Conservation (phyloP, 2,113 vertebrate genomes). For the Nanorana parkeri region DNA sequence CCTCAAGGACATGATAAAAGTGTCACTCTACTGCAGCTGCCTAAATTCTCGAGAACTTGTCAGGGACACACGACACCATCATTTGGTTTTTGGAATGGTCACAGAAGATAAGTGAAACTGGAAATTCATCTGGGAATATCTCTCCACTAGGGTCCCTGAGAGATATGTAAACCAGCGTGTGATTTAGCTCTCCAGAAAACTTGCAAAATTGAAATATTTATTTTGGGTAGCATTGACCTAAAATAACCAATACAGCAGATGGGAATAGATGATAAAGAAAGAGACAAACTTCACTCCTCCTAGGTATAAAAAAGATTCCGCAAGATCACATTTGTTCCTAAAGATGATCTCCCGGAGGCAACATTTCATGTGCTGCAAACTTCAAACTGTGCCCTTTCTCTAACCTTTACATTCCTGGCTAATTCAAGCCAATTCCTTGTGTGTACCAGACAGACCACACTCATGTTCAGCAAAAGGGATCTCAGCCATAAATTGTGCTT, state of each 20-base stretch:
- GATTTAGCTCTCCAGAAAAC: too few species aligned
- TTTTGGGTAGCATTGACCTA: too few species aligned
- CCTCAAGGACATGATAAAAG: too few species aligned
- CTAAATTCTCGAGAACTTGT: too few species aligned
- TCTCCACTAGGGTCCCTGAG: too few species aligned
- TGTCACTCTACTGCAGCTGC: too few species aligned
- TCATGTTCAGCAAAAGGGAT: slow-evolving; percentile 15
- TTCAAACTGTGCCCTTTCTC: slow-evolving; percentile 43
- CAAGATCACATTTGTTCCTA: slow-evolving; percentile 46
- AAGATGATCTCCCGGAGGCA: slow-evolving; percentile 47
- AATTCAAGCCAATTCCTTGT: slow-evolving; percentile 49
- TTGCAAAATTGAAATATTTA: too few species aligned
- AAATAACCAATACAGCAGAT: neutral
- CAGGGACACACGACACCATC: too few species aligned
- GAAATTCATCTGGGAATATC: too few species aligned
- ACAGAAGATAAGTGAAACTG: too few species aligned
- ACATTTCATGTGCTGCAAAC: slow-evolving; percentile 41
- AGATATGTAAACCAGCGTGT: too few species aligned
- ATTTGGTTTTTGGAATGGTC: too few species aligned
- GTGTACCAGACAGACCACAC: slow-evolving; percentile 41
- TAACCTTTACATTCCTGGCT: slow-evolving; percentile 53
- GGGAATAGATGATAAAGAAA: neutral
- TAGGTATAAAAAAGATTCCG: neutral
- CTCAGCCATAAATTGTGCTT: slow-evolving; percentile 6
- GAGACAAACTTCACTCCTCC: slow-evolving; percentile 26